phyloP scores from a whole-genome alignment of 53 echinoderm and acorn worm genomes.

The Glandiceps talaboti region DNA sequence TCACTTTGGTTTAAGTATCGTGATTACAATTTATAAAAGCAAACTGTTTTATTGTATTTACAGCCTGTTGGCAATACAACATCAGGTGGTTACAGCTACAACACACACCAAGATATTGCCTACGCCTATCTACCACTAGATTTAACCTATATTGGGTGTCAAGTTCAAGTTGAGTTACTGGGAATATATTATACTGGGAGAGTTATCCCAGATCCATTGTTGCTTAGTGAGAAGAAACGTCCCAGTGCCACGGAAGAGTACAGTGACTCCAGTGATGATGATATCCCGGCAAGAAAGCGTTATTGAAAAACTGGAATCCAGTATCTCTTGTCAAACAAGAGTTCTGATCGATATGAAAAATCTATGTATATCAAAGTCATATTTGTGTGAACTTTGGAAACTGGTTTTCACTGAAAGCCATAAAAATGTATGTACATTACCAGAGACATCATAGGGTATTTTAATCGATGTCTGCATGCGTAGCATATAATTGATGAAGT shows the following conservation, averaged over 20 bases:
- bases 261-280: not conserved
- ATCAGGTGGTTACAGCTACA: constrained; percentile 94
- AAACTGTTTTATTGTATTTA: too few relatives aligned
- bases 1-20: too few relatives aligned
- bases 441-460: too few relatives aligned
- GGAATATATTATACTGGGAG: constrained; percentile 62
- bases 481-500: too few relatives aligned
- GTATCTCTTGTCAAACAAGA: too few relatives aligned
- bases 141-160: constrained; percentile 41
- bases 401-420: too few relatives aligned
- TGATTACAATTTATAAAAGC: too few relatives aligned
- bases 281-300: not conserved
- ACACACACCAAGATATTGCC: constrained; percentile 65
- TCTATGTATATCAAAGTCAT: too few relatives aligned
- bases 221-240: not conserved
- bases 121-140: constrained; percentile 84
- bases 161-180: constrained; percentile 76
- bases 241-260: not conserved
- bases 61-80: constrained; percentile 98
- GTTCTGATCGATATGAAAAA: too few relatives aligned
- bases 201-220: constrained; percentile 65
- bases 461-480: too few relatives aligned
- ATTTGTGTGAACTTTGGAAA: too few relatives aligned
- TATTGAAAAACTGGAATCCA: not conserved
- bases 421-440: too few relatives aligned